phyloP scores from a whole-genome alignment of 2,888 invertebrate species.

The Troglohyphantes excavatus region DNA sequence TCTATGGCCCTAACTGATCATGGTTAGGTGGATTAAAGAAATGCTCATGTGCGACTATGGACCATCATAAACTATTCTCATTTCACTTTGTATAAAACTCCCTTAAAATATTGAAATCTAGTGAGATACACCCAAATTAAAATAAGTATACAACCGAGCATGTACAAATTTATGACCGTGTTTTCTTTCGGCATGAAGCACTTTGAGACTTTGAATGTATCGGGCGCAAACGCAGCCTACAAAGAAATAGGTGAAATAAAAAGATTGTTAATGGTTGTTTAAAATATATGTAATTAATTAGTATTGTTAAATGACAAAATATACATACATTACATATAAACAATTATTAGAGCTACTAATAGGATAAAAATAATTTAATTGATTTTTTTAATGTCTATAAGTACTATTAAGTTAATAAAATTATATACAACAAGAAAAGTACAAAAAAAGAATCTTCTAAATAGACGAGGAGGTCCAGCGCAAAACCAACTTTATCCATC shows the following conservation, averaged over 20 bases:
- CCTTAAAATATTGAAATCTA: constrained; percentile 64
- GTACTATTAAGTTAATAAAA: too few species aligned
- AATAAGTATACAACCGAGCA: constrained; percentile 59
- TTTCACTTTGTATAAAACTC: constrained; percentile 56
- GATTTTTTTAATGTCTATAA: background rate
- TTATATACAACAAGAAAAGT: too few species aligned
- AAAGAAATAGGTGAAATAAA: constrained; percentile 81
- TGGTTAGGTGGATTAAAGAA: background rate
- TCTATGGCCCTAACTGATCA: background rate
- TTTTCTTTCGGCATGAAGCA: constrained; percentile 92
- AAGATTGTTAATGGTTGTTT: background rate
- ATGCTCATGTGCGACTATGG: background rate
- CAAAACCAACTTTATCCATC: too few species aligned
- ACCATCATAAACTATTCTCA: background rate
- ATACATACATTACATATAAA: background rate
- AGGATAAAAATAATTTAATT: background rate
- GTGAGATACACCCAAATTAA: constrained; percentile 67
- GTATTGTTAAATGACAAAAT: too few species aligned
- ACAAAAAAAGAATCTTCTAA: too few species aligned
- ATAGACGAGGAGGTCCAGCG: too few species aligned
- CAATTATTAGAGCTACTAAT: background rate
- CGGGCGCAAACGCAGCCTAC: constrained; percentile 89
- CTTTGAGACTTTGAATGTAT: constrained; percentile 88
- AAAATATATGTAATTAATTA: background rate
- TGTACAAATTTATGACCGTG: constrained; percentile 87